Evolutionary conservation across 1,140 invertebrate genomes (phyloP).

Genomic region (Babylonia areolata): DNA sequence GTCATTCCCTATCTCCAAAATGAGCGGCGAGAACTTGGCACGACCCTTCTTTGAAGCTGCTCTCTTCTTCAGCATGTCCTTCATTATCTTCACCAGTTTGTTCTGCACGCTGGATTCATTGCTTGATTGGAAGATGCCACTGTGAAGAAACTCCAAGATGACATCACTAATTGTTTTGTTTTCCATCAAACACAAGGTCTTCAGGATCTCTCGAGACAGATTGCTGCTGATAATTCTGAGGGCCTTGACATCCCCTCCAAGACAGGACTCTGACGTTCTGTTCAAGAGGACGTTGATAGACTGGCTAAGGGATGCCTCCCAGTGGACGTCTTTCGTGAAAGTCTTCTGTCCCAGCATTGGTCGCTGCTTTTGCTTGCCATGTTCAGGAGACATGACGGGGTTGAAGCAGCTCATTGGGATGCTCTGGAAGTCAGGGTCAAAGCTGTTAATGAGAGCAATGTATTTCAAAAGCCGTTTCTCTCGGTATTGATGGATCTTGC

Average conservation of each 20-base stretch:
- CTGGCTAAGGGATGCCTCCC: constrained; percentile 53
- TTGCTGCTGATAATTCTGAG: constrained; percentile 48
- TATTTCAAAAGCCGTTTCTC: constrained; percentile 54
- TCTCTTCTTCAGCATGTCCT: constrained; percentile 49
- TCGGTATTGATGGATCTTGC: constrained; percentile 37
- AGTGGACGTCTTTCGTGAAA: constrained; percentile 28
- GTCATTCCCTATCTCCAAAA: constrained; percentile 44
- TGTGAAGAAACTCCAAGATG: constrained; percentile 44
- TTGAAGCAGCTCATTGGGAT: constrained; percentile 54
- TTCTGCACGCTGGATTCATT: constrained; percentile 29
- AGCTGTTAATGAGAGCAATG: constrained; percentile 55
- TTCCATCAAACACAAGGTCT: constrained; percentile 31
- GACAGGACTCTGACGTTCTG: constrained; percentile 39
- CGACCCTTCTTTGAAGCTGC: constrained; percentile 33
- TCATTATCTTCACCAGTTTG: constrained; percentile 47
- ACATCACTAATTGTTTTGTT: constrained; percentile 43
- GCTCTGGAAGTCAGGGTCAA: constrained; percentile 49
- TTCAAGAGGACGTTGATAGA: constrained; percentile 50
- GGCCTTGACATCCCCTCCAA: constrained; percentile 31
- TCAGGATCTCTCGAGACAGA: constrained; percentile 52
- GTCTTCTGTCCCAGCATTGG: not conserved
- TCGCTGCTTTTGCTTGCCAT: not conserved
- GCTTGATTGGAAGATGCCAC: constrained; percentile 36
- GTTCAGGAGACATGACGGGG: constrained; percentile 35
- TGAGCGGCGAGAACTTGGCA: constrained; percentile 52